Evolutionary conservation across 2,113 vertebrate genomes (phyloP), one percentile per base, ranked within the genome.

Genomic region (Eidolon helvum): DNA sequence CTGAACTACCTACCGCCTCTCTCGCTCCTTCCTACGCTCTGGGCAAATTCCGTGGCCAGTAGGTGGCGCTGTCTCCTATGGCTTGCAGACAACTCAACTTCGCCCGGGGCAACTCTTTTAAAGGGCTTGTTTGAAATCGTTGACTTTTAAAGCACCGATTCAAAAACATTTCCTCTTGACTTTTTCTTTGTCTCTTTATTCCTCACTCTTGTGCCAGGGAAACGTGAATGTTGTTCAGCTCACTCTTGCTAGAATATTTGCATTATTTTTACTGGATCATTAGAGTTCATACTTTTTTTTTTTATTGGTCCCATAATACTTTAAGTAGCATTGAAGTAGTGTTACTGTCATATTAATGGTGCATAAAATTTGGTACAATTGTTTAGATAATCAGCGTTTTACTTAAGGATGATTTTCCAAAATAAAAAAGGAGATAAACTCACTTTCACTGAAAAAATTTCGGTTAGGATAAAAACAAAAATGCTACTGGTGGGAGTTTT

Each of bases 31-130:
- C 65, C 69, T 40, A 30, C 33, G 1, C 0, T 0, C 30, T 24
- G 40, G 61, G 80, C 53, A 85, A 87, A 68, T 8, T 33, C 24
- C 0, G 0, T 0, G 19, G 65, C 84, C 96, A 72, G 87, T 61
- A 98, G 97, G 66, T 97, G 97, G 96, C 77, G 18, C 57, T 90
- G 93, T 97, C 38, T 83, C 89, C 93, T 22, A 35, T 0, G 24
- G 18, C 22, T 85, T 92, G 40, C 45, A 33, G 74, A 48, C 77
- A 53, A 74, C 10, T 24, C 10, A 7, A 21, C 35, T 28, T 35
- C 1, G 0, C 0, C 10, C 0, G 6, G 63, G 22, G 16, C 3
- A 1, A 7, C 9, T 35, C 66, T 89, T 57, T 94, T 3, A 19
- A 82, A 53, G 68, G 53, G 9, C 7, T 79, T 22, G 11, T 35